Percentiles rank a stretch among this genome's conserved stretches.
Conservation (phyloP, 2,888 invertebrate species). For the Yponomeuta evonymella region DNA sequence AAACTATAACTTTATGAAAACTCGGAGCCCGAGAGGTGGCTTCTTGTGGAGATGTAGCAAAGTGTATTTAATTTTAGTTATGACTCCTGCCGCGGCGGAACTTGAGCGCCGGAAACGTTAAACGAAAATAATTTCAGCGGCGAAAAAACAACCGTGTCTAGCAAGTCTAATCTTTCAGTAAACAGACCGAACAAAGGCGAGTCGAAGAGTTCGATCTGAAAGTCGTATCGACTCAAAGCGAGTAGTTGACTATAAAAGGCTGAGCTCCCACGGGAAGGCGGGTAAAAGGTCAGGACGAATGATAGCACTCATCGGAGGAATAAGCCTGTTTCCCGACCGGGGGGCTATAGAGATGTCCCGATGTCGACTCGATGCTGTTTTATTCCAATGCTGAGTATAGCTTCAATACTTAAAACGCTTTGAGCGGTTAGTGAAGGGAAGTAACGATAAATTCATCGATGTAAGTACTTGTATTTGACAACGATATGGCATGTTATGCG, state of each 20-base stretch:
- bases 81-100: conserved; percentile 41
- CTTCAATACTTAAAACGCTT: conserved; percentile 73
- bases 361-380: conserved; percentile 69
- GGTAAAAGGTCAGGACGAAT: conserved; percentile 59
- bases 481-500: too few relatives aligned
- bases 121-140: neutral
- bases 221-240: conserved; percentile 70
- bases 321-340: conserved; percentile 74
- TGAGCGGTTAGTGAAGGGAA: conserved; percentile 38
- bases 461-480: too few relatives aligned
- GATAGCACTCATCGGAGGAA: conserved; percentile 71
- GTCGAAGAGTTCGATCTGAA: conserved; percentile 60
- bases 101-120: neutral
- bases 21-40: conserved; percentile 63
- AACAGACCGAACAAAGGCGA: conserved; percentile 30
- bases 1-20: conserved; percentile 74
- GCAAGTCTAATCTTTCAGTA: neutral
- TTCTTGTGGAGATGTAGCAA: conserved; percentile 69
- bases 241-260: conserved; percentile 64
- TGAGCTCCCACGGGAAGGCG: conserved; percentile 59
- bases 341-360: conserved; percentile 60
- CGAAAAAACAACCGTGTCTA: neutral
- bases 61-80: conserved; percentile 74
- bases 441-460: neutral
- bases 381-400: conserved; percentile 51